Evolutionary conservation across 2,888 invertebrate species (phyloP), one percentile per base, ranked within the genome.

Genomic region (Mesopsocus fuscifrons): DNA sequence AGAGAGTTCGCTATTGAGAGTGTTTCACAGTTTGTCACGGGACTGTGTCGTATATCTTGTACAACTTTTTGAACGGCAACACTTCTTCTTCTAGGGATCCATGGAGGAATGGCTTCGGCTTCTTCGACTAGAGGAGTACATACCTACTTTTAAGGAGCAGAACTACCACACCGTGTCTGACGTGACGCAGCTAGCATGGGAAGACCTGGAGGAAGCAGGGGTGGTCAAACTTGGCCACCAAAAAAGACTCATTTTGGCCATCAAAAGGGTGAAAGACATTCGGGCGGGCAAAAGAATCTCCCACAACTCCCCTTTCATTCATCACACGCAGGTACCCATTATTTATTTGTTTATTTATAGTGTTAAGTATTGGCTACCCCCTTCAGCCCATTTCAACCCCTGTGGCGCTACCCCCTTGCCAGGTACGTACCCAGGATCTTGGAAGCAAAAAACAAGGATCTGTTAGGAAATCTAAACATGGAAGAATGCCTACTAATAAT

Each of bases 141-240:
- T 83, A 32, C 79, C 82, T 16, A 83, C 87, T 33, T 71, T 98
- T 48, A 75, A 83, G 49, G 81, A 82, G 50, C 95, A 97, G 64
- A 91, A 91, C 43, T 97, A 94, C 65, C 77, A 82, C 55, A 84
- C 85, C 5, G 87, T 98, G 33, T 85, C 91, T 54, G 84, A 89
- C 62, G 85, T 95, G 44, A 85, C 88, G 23, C 88, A 92, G 57
- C 74, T 98, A 43, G 88, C 89, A 46, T 97, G 95, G 94, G 98
- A 98, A 59, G 98, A 98, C 66, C 72, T 98, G 58, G 97, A 98
- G 67, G 97, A 98, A 58, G 91, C 97, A 61, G 87, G 88, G 45
- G 85, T 88, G 55, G 83, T 87, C 18, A 78, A 85, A 56, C 65
- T 88, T 57, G 98, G 98, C 26, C 98, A 98, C 61, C 95, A 98